Base-by-base conservation (phyloP, 2,797 vertebrate genomes). In the Iguana delicatissima region DNA sequence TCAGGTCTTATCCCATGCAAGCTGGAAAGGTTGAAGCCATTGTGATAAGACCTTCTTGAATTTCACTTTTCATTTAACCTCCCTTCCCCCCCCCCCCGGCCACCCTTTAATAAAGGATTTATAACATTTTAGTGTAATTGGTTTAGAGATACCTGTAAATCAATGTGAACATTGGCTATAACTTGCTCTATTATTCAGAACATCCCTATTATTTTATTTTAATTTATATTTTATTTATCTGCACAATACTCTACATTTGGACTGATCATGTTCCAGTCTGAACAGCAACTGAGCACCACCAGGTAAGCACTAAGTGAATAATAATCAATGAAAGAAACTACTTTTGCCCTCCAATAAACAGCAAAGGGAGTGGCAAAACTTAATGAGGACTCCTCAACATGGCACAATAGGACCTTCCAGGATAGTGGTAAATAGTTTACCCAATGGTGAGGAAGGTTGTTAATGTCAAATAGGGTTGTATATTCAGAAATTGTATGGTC, bases 1-100 rank as follows among this genome's bases (percentile, higher is more conserved):
- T 96, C 94, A 93, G 93, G 96, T 94, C 20, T 91, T 4, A 79
- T 12, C 10, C 38, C 14, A 93, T 62, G 20, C 14, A 50, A 86
- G 73, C 32, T 76, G 93, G 84, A 93, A 55, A 84, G 82, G 42
- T 72, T 91, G 85, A 80, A 92, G 86, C 52, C 32, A 87, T 83
- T 74, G 59, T 46, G 52, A 32, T 86, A 46, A 46, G 42, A 46
- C 42, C 82, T 35, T 74, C 16, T 38, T 16, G 5, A 14, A 90
- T 93, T 52, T 91, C 86, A 93, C 91, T 86, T 18, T 42, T 69
- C 10, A 32, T 69, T 69, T 69, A 22, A 62, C 42, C 3, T 42
- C 42, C 42, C 42, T 42, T 3, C 42, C n/a, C n/a, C 29, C 4
- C 9, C 2, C 8, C 64, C 8, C 8, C 26, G n/a, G n/a, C n/a